Percentiles rank a stretch among this genome's conserved stretches.
Evolutionary conservation across 2,888 invertebrate genomes (phyloP).

Genomic region (Xylophagus ater): DNA sequence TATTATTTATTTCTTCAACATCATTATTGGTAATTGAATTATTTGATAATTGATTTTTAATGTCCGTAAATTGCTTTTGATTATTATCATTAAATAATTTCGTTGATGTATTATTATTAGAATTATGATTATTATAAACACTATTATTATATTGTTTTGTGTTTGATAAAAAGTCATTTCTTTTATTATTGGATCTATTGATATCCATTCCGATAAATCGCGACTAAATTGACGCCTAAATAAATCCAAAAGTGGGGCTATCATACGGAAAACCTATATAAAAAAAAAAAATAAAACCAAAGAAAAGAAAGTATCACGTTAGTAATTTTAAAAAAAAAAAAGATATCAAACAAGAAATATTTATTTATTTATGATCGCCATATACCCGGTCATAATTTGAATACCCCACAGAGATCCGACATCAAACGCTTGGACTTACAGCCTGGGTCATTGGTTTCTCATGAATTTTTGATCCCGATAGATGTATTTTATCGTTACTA

Average conservation of each 20-base stretch:
- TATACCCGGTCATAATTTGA: too few relatives aligned
- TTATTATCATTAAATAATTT: conserved; percentile 5
- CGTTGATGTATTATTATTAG: conserved; percentile 3
- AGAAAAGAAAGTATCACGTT: not conserved
- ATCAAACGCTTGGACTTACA: too few relatives aligned
- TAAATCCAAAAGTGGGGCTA: conserved; percentile 19
- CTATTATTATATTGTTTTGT: conserved; percentile 4
- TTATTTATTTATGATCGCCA: too few relatives aligned
- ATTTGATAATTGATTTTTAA: not conserved
- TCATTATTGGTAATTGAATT: not conserved
- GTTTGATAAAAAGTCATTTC: not conserved
- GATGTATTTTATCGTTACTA: too few relatives aligned
- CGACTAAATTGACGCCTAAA: conserved; percentile 35
- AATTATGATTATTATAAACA: conserved; percentile 6
- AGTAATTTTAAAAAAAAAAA: not conserved
- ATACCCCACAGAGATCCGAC: too few relatives aligned
- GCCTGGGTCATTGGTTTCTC: too few relatives aligned
- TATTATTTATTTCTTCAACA: not conserved
- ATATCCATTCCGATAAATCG: conserved; percentile 40
- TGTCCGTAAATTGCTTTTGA: conserved; percentile 5
- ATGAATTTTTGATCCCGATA: too few relatives aligned
- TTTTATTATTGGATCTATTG: conserved; percentile 26
- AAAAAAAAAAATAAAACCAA: not conserved
- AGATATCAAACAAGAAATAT: not conserved
- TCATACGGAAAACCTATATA: conserved; percentile 21